Evolutionary conservation across 2,113 vertebrate genomes (phyloP), one percentile per base, ranked within the genome.

Genomic region (Poecile atricapillus): DNA sequence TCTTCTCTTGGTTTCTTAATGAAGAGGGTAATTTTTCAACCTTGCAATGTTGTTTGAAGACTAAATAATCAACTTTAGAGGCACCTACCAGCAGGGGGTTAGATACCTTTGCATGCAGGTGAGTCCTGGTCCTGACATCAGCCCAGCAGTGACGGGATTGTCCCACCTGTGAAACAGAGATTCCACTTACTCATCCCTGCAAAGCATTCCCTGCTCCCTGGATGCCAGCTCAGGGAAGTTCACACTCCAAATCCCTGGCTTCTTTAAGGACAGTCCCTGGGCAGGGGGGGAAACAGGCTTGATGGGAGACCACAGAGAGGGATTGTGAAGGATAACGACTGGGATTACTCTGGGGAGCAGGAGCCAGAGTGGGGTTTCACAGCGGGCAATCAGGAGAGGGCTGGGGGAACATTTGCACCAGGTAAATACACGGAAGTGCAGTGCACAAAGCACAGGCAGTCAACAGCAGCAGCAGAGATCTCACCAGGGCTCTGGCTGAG

Each of bases 51-150:
- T 90, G 80, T 44, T 59, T 93, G 62, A 35, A 71, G 82, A 80
- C 87, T 70, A 78, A 91, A 76, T 46, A 93, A 95, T 58, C 15
- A 7, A 5, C 9, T 94, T 85, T 41, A 84, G 95, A 96, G 94
- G 89, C 94, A 95, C 91, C 82, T 91, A 95, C 96, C 91, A 76
- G 68, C 81, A 94, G 89, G 85, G 68, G 73, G 63, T 71, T 39
- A 83, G 95, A 91, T 93, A 87, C 41, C 27, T 18, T 30, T 28
- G 87, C 74, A 35, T 5, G 39, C 75, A 94, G 77, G 53, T 1
- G 4, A 41, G 44, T 60, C 44, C 75, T 17, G 53, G 10, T 67
- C 10, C 30, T 46, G 71, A 41, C 62, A 70, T 84, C 69, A 81
- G 15, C 37, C 60, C 83, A 69, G 91, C 13, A 2, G 69, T 8